Base-by-base conservation (phyloP, 2,888 invertebrate genomes). In the Stictocephala bisonia region DNA sequence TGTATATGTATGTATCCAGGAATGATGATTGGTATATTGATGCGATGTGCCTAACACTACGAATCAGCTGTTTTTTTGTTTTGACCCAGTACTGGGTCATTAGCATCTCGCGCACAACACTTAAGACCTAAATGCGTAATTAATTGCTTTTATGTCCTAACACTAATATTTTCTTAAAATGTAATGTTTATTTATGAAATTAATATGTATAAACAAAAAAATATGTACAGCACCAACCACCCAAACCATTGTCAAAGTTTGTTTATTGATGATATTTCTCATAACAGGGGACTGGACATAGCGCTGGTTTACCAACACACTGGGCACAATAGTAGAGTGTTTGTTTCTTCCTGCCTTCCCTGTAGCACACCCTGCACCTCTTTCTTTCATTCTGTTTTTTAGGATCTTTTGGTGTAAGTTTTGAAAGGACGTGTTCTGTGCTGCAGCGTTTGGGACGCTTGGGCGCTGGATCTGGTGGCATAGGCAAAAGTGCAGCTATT, bases 341-440 rank as follows among this genome's bases (percentile, higher is more conserved):
- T 22, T 13, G 4, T 24, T 51, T 51, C 7, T 22, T 24, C 3
- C 9, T 51, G n/a, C 26, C 51, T 24, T 51, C 51, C 1, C 26
- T 20, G 24, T 51, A 51, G n/a, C 51, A 51, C 3, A 51, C 51
- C 51, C 24, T 51, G 24, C 51, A 51, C 15, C 51, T 51, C 27
- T 24, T 51, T 3, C 51, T 51, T 24, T 51, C 50, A 15, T 9
- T 20, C 3, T 2, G 50, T 20, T 50, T 50, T 24, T 50, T 50
- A 22, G 50, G 35, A 35, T 35, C 13, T 35, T 13, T 35, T 35
- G 35, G 50, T 3, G 50, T 50, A 15, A 50, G 20, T 11, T 50
- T 50, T 50, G 50, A 50, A 4, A 50, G 11, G 20, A 50, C 50
- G 11, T 50, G 50, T 50, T 50, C 50, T 3, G 50, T 50, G 2